phyloP scores from a whole-genome alignment of 2,888 invertebrate species.

The Synanthedon tipuliformis region DNA sequence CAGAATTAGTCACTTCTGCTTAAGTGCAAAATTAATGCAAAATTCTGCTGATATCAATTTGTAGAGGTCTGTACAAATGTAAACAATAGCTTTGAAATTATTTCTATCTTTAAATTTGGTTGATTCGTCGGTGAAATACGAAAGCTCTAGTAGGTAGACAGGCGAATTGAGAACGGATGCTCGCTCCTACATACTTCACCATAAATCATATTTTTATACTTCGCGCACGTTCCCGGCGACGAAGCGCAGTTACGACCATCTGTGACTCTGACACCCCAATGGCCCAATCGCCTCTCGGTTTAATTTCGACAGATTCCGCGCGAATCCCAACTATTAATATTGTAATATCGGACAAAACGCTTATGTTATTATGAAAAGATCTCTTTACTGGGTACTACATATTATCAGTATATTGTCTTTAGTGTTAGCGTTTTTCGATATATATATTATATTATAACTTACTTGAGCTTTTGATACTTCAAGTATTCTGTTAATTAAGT shows the following conservation, averaged over 20 bases:
- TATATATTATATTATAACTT: too few species aligned
- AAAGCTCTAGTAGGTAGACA: not conserved
- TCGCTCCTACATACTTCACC: conserved; percentile 22
- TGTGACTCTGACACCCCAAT: conserved; percentile 26
- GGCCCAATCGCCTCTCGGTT: conserved; percentile 52
- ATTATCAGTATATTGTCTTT: too few species aligned
- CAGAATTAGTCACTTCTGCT: too few species aligned
- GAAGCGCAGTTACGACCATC: conserved; percentile 57
- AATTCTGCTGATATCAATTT: too few species aligned
- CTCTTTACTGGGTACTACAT: not conserved
- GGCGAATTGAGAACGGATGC: not conserved
- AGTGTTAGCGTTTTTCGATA: too few species aligned
- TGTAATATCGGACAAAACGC: conserved; percentile 34
- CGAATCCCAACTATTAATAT: conserved; percentile 50
- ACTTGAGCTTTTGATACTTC: too few species aligned
- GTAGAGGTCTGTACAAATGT: too few species aligned
- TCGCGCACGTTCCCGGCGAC: conserved; percentile 36
- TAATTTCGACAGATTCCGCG: conserved; percentile 57
- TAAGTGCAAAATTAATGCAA: too few species aligned
- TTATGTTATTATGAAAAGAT: conserved; percentile 13
- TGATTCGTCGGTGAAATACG: too few species aligned
- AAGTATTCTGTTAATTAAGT: too few species aligned
- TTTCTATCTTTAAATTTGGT: too few species aligned
- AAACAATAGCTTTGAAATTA: too few species aligned
- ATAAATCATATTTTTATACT: conserved; percentile 64